Evolutionary conservation across 2,797 vertebrate species (phyloP).

Genomic region (Aulostomus chinensis): DNA sequence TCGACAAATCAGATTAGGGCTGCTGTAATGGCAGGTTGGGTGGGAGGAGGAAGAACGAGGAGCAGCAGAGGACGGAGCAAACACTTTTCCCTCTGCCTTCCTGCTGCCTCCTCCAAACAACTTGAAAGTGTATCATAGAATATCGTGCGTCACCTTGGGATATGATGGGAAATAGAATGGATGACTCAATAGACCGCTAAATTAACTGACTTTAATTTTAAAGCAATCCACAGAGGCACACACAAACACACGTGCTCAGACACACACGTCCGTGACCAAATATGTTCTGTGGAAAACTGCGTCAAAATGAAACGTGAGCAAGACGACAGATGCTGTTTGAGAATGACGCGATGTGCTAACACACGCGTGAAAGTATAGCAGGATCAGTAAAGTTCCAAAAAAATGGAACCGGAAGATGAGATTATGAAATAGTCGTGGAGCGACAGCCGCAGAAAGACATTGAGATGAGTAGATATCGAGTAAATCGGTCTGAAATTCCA

Average conservation of each 20-base stretch:
- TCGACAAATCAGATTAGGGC: constrained; percentile 67
- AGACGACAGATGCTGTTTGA: constrained; percentile 38
- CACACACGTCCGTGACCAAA: constrained; percentile 21
- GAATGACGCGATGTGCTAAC: constrained; percentile 14
- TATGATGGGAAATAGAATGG: constrained; percentile 60
- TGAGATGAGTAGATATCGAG: too few species aligned
- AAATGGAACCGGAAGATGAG: too few species aligned
- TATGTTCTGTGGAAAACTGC: constrained; percentile 30
- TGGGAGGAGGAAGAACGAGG: constrained; percentile 49
- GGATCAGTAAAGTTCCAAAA: too few species aligned
- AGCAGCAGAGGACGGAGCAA: constrained; percentile 44
- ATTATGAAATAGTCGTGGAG: too few species aligned
- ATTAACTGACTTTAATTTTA: constrained; percentile 67
- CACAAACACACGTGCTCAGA: neutral
- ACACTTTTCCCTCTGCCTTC: constrained; percentile 1
- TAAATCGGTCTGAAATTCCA: too few species aligned
- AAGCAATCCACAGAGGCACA: constrained; percentile 7
- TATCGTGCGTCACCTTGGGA: constrained; percentile 66
- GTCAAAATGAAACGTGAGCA: constrained; percentile 36
- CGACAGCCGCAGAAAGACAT: too few species aligned
- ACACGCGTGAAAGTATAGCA: too few species aligned
- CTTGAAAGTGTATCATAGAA: constrained; percentile 53
- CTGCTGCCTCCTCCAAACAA: constrained; percentile 41
- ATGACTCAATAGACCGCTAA: constrained; percentile 63
- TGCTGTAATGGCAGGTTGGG: constrained; percentile 56